Conservation (phyloP, 2,113 vertebrate species). For the Onychostruthus taczanowskii region DNA sequence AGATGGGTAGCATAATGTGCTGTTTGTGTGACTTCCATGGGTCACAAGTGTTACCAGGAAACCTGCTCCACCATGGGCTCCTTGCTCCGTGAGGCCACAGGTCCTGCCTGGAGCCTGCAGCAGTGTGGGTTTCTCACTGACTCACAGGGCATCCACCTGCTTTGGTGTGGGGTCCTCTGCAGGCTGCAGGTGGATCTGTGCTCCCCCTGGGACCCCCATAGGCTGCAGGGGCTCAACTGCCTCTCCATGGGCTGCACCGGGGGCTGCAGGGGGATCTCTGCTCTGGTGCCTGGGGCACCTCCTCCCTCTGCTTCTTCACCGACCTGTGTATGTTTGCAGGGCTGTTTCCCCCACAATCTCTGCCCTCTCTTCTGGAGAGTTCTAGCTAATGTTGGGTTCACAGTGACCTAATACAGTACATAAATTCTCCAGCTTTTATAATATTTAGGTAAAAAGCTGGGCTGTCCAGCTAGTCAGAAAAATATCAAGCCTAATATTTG, state of each 20-base stretch:
- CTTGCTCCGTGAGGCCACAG: background rate
- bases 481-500: background rate
- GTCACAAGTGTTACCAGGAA: background rate
- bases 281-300: rapidly evolving
- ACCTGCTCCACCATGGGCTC: background rate
- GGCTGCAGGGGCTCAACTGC: background rate
- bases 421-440: background rate
- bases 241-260: background rate
- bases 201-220: too few species aligned
- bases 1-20: background rate
- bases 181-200: background rate
- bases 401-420: background rate
- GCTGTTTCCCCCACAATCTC: background rate
- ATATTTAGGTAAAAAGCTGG: background rate
- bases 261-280: background rate
- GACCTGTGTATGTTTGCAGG: background rate
- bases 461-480: background rate
- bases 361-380: background rate
- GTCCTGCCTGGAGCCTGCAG: background rate
- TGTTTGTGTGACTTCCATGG: background rate
- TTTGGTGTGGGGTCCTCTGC: rapidly evolving
- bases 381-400: background rate
- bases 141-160: background rate
- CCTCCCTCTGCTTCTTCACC: background rate
- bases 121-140: background rate